Conservation (phyloP, 2,797 vertebrate genomes). For the Fistularia commersonii region DNA sequence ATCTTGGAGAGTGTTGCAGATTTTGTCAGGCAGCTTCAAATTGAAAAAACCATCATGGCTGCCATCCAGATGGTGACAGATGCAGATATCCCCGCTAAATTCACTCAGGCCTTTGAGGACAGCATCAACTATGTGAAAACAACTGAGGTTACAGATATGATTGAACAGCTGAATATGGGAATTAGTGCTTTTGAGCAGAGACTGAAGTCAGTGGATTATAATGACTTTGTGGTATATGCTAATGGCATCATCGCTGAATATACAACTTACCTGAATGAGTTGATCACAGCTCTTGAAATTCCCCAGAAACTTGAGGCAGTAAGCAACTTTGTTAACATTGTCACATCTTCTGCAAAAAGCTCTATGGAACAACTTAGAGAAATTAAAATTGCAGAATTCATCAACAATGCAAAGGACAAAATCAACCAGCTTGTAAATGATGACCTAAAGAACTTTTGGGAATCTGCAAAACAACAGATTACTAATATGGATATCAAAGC, state of each 20-base stretch:
- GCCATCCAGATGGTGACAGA: constrained; percentile 65
- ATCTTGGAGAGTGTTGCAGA: constrained; percentile 77
- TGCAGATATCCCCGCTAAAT: constrained; percentile 64
- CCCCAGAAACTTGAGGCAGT: constrained; percentile 79
- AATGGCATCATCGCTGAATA: constrained; percentile 72
- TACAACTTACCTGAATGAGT: constrained; percentile 70
- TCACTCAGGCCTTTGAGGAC: constrained; percentile 53
- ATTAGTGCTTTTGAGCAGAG: constrained; percentile 68
- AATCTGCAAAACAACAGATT: constrained; percentile 73
- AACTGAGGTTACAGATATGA: constrained; percentile 74
- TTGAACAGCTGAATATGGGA: constrained; percentile 75
- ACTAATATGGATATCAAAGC: constrained; percentile 71
- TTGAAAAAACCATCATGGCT: constrained; percentile 75
- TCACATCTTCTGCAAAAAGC: constrained; percentile 49
- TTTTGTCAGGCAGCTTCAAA: constrained; percentile 75
- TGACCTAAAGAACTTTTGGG: constrained; percentile 64
- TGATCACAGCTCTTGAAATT: constrained; percentile 79
- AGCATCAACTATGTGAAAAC: constrained; percentile 72
- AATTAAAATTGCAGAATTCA: constrained; percentile 71
- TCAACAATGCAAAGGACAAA: constrained; percentile 72
- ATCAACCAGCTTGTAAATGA: constrained; percentile 62
- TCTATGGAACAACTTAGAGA: constrained; percentile 72
- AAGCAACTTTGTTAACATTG: constrained; percentile 66
- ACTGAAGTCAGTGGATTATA: constrained; percentile 82
- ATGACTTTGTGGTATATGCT: constrained; percentile 73